These are phyloP conservation scores for Lamprotornis superbus DNA, from an alignment of 2,113 vertebrate genomes.

Conservation along the genomic window DNA sequence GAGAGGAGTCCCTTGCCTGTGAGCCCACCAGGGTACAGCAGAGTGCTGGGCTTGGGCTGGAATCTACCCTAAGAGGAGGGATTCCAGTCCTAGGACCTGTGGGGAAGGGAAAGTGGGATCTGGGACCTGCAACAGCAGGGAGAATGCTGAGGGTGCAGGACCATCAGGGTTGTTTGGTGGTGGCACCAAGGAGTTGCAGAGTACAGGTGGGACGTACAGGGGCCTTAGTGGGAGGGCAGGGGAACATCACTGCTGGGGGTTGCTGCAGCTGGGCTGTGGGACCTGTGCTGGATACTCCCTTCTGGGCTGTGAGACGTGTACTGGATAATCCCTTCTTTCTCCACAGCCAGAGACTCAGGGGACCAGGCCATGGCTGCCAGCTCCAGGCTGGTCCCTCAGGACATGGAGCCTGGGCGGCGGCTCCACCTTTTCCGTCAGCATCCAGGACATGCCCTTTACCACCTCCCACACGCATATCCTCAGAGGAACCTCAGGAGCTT, in stretches of 20 bases:
- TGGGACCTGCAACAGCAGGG: fast-evolving
- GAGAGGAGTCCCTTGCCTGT: background rate
- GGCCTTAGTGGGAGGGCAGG: too few species aligned
- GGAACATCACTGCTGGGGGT: fast-evolving
- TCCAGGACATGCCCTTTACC: constrained; percentile 81
- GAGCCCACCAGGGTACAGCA: fast-evolving
- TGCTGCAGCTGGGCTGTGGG: background rate
- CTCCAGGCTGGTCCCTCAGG: constrained; percentile 42
- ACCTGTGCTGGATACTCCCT: fast-evolving
- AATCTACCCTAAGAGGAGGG: background rate
- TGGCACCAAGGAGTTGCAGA: background rate
- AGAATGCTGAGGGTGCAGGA: background rate
- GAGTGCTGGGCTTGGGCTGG: background rate
- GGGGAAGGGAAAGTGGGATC: background rate
- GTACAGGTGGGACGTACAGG: fast-evolving
- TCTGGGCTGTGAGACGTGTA: background rate
- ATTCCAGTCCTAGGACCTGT: background rate
- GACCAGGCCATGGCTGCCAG: background rate
- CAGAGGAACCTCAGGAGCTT: constrained; percentile 77
- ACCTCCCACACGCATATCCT: constrained; percentile 65
- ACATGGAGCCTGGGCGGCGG: constrained; percentile 78
- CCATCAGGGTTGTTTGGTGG: background rate
- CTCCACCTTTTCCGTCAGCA: constrained; percentile 86
- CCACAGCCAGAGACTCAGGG: constrained; percentile 63
- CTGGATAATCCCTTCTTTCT: background rate